phyloP scores from a whole-genome alignment of 2,113 vertebrate genomes.

The Phaetusa simplex region DNA sequence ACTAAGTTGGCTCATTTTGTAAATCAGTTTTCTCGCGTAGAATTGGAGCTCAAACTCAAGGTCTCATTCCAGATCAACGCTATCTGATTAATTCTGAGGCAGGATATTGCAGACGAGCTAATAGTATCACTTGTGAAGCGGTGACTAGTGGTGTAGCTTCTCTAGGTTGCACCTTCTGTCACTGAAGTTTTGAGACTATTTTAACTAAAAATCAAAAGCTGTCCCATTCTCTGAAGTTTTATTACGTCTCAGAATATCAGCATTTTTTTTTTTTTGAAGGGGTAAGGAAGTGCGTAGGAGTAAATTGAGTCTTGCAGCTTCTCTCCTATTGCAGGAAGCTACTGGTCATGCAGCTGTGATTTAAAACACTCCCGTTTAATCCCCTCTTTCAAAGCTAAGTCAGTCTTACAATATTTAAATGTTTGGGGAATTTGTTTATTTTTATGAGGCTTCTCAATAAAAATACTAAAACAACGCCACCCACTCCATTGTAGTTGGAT shows the following conservation, averaged over 20 bases:
- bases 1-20: slow-evolving; percentile 55
- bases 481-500: not conserved
- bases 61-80: slow-evolving; percentile 28
- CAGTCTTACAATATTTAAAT: not conserved
- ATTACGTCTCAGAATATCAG: not conserved
- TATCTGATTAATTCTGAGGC: slow-evolving; percentile 13
- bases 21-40: slow-evolving; percentile 33
- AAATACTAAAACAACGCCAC: not conserved
- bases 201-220: not conserved
- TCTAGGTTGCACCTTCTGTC: slow-evolving; percentile 35
- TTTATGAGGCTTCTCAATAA: not conserved
- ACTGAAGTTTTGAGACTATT: not conserved
- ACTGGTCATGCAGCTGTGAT: not conserved
- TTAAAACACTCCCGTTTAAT: not conserved
- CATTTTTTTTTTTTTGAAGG: not conserved
- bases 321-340: not conserved
- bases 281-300: not conserved
- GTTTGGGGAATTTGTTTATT: not conserved
- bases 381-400: not conserved
- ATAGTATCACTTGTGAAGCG: slow-evolving; percentile 4
- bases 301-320: not conserved
- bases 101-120: slow-evolving; percentile 48
- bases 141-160: slow-evolving; percentile 1
- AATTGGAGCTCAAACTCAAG: slow-evolving; percentile 41
- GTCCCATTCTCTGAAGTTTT: not conserved